Conservation (phyloP, 2,797 vertebrate species). For the Tenualosa ilisha region DNA sequence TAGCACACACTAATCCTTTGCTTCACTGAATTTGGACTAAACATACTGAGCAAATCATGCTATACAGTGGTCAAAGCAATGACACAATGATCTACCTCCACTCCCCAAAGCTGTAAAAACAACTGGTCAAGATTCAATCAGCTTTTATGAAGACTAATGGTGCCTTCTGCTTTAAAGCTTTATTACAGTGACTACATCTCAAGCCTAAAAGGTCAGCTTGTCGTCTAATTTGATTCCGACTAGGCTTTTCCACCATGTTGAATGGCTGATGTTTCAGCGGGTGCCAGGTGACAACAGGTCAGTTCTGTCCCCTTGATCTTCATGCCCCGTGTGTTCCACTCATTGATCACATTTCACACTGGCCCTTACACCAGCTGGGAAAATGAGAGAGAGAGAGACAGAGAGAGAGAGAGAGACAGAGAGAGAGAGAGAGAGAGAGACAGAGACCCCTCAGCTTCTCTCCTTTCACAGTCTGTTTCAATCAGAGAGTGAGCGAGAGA, state of each 20-base stretch:
- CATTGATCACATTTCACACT: constrained; percentile 7
- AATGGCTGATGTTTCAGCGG: background rate
- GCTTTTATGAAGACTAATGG: background rate
- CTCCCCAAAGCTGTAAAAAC: background rate
- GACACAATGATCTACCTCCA: background rate
- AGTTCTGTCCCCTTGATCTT: constrained; percentile 16
- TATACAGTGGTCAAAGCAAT: background rate
- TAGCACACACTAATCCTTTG: background rate
- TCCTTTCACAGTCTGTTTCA: too few species aligned
- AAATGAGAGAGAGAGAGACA: background rate
- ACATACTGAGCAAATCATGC: background rate
- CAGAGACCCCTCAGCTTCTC: background rate
- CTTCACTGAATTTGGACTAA: background rate
- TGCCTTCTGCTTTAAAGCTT: background rate
- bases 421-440: background rate
- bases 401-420: background rate
- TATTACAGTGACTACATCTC: background rate
- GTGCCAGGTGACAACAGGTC: background rate
- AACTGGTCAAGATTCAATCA: background rate
- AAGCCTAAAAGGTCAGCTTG: constrained; percentile 11
- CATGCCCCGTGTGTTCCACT: background rate
- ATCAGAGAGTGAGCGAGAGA: background rate
- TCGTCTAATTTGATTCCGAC: constrained; percentile 6
- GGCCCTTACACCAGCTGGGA: background rate
- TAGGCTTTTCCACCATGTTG: background rate